Percentiles rank a stretch among this genome's conserved stretches.
phyloP scores from a whole-genome alignment of 2,888 invertebrate genomes.

The Muscina levida region DNA sequence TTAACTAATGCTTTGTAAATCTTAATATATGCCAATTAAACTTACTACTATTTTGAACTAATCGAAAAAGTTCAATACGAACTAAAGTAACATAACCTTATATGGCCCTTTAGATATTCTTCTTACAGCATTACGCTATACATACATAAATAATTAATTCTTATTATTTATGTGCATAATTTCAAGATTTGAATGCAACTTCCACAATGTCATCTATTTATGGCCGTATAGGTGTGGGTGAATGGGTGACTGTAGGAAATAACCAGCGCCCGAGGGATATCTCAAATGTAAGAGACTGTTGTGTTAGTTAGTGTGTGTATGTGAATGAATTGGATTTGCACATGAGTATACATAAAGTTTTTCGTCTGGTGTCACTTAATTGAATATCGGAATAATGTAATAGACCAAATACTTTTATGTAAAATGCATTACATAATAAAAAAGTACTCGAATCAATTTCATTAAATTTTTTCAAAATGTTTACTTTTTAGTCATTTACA shows the following conservation, averaged over 20 bases:
- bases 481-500: not conserved
- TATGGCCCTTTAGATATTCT: too few relatives aligned
- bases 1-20: too few relatives aligned
- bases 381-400: slow-evolving; percentile 49
- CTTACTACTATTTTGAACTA: too few relatives aligned
- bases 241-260: slow-evolving; percentile 32
- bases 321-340: too few relatives aligned
- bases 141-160: slow-evolving; percentile 53
- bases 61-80: too few relatives aligned
- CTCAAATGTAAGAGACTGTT: not conserved
- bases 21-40: too few relatives aligned
- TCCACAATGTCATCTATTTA: slow-evolving; percentile 37
- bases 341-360: slow-evolving; percentile 34
- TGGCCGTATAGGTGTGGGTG: too few relatives aligned
- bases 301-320: not conserved
- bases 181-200: slow-evolving; percentile 54
- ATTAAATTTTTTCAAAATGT: not conserved
- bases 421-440: not conserved
- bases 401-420: slow-evolving; percentile 51
- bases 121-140: too few relatives aligned
- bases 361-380: slow-evolving; percentile 44
- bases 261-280: too few relatives aligned
- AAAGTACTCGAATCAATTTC: not conserved
- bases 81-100: too few relatives aligned
- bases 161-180: slow-evolving; percentile 64